Base-by-base conservation (phyloP, 2,888 invertebrate species). In the Coleophora deauratella region DNA sequence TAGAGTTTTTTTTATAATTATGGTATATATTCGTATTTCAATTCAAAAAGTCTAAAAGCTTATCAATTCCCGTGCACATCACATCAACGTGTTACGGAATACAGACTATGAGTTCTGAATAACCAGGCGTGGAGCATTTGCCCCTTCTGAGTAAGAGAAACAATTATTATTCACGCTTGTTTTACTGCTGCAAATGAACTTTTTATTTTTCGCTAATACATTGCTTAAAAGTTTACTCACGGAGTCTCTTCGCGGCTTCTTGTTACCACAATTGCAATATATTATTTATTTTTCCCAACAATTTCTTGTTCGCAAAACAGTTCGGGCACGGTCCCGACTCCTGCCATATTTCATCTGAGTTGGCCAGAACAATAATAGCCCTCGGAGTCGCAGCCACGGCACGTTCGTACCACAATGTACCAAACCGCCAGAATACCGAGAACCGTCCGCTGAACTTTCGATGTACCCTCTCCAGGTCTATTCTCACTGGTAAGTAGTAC, bases 341-440 rank as follows among this genome's bases (percentile, higher is more conserved):
- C 79, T 6, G 21, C 21, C 78, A 84, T 84, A 84, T 82, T 84
- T 84, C 84, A 84, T 84, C 76, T 68, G 80, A 72, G 78, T 79
- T 78, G 79, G 78, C 77, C 80, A 77, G 82, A 79, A 82, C 84
- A 85, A 82, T 85, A 84, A 85, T 85, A 85, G 84, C 82, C 64
- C 58, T 63, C 65, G 65, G 70, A 80, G 72, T 73, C 62, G 75
- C 61, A 81, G 84, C 84, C 84, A 80, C 81, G 84, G 84, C 84
- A 85, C 84, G 84, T 84, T 74, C 84, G 66, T 56, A 66, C 79
- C 79, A 84, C 84, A 84, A 81, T 84, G 84, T 84, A 70, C 65
- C 62, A 55, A 45, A 49, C 61, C 49, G 55, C 84, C 80, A 75
- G 21, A 64, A 38, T 67, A 56, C 32, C 55, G 50, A 50, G 51